Evolutionary conservation across 2,888 invertebrate species (phyloP), one percentile per base, ranked within the genome.

Genomic region (Platycheirus rosarum): DNA sequence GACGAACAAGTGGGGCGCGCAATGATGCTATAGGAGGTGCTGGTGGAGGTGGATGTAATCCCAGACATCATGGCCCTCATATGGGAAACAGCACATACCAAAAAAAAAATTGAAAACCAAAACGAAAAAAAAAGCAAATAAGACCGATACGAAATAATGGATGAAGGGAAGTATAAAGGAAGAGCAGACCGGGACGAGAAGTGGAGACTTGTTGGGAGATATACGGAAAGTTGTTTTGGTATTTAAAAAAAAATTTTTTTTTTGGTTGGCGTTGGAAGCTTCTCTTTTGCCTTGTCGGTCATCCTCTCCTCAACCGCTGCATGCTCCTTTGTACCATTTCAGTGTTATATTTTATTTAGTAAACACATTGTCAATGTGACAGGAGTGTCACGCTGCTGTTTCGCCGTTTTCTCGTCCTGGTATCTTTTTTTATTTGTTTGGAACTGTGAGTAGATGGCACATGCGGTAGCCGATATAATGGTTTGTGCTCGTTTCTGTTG

Each of bases 311-410:
- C 57, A 2, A 4, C 40, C n/a, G 29, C 49, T 20, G 26, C 46
- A 14, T 42, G 57, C 26, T 8, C 37, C 13, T 42, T 1, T 13
- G 1, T 11, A 8, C 37, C 9, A 7, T 51, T 37, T 37, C 40
- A 48, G 18, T 68, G 80, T 75, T 80, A 71, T 80, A 75, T 80
- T 80, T 80, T 80, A 75, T 80, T 80, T 80, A 65, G 65, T 70
- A 80, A 80, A 70, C 75, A 80, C 80, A 80, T 75, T 80, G 80
- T 75, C 80, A 80, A 74, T 70, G 80, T 80, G 80, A 80, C 80
- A 80, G 80, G 70, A 75, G 74, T 70, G 74, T 75, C 75, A 70
- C 74, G 69, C 32, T 68, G 68, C 44, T 55, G 46, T 55, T 51
- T 65, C 42, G 16, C 44, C 60, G 44, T 57, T 55, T 37, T 29